These are phyloP conservation scores for Tetramorium simillimum DNA, from an alignment of 1,140 invertebrate species.

Conservation along the genomic window DNA sequence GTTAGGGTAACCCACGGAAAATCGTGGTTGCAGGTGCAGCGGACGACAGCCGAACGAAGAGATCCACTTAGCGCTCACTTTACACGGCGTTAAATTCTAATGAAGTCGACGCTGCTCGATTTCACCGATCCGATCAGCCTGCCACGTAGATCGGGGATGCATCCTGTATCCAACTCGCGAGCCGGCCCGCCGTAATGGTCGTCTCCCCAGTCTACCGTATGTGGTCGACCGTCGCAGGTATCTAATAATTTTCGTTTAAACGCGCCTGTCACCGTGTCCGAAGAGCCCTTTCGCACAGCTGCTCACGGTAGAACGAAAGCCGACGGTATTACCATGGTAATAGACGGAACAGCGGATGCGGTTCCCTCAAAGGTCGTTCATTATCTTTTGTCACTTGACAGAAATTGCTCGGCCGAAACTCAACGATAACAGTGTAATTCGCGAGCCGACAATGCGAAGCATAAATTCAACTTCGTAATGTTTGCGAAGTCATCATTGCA, in stretches of 20 bases:
- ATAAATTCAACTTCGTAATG: conserved; percentile 15
- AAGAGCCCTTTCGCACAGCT: conserved; percentile 65
- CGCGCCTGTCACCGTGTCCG: conserved; percentile 24
- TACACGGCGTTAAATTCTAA: conserved; percentile 71
- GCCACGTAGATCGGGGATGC: conserved; percentile 52
- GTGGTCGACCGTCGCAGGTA: conserved; percentile 59
- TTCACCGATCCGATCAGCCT: conserved; percentile 62
- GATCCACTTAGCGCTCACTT: conserved; percentile 73
- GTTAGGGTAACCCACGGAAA: conserved; percentile 37
- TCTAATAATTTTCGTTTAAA: conserved; percentile 75
- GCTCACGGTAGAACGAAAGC: conserved; percentile 49
- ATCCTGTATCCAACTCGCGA: conserved; percentile 20
- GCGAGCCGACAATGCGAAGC: not conserved
- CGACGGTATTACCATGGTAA: conserved; percentile 74
- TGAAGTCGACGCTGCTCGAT: conserved; percentile 68
- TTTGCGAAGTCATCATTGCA: not conserved
- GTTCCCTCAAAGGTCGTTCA: conserved; percentile 76
- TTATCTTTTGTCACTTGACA: conserved; percentile 67
- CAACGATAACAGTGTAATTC: conserved; percentile 7
- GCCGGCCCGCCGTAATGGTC: conserved; percentile 47
- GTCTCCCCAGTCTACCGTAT: conserved; percentile 48
- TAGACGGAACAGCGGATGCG: conserved; percentile 72
- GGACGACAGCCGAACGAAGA: conserved; percentile 59
- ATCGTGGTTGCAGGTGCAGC: conserved; percentile 58
- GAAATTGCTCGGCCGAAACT: not conserved